phyloP scores from a whole-genome alignment of 2,113 vertebrate species.

The Pelobates fuscus region DNA sequence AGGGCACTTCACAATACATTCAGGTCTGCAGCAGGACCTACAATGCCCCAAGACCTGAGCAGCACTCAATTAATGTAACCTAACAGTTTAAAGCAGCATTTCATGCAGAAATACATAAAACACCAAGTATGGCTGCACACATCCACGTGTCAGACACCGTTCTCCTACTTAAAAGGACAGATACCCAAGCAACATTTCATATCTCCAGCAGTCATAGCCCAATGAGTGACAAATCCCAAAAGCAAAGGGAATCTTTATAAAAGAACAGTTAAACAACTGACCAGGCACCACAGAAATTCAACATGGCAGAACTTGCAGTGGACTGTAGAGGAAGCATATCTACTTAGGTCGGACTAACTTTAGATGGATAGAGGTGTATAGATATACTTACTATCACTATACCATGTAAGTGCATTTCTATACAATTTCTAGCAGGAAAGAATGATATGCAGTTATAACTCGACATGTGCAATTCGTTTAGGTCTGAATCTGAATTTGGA shows the following conservation, averaged over 20 bases:
- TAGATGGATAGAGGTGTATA: slow-evolving; percentile 14
- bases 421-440: neutral
- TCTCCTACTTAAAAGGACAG: neutral
- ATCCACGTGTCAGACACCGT: neutral
- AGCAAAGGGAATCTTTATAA: neutral
- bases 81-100: slow-evolving; percentile 26
- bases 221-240: neutral
- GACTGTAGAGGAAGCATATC: slow-evolving; percentile 14
- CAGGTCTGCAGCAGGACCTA: slow-evolving; percentile 32
- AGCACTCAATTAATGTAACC: neutral
- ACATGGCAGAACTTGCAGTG: slow-evolving; percentile 24
- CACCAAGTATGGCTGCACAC: slow-evolving; percentile 29
- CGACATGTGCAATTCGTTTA: no score
- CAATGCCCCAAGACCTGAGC: neutral
- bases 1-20: slow-evolving; percentile 36
- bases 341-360: no score
- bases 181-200: neutral
- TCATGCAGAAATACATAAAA: neutral
- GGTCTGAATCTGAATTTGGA: no score
- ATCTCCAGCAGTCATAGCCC: neutral
- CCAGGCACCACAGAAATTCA: slow-evolving; percentile 60
- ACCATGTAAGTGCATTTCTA: neutral
- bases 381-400: neutral
- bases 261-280: slow-evolving; percentile 59
- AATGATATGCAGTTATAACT: slow-evolving; percentile 53